Evolutionary conservation across 1,140 invertebrate genomes (phyloP), one percentile per base, ranked within the genome.

Genomic region (Caerostris extrusa): DNA sequence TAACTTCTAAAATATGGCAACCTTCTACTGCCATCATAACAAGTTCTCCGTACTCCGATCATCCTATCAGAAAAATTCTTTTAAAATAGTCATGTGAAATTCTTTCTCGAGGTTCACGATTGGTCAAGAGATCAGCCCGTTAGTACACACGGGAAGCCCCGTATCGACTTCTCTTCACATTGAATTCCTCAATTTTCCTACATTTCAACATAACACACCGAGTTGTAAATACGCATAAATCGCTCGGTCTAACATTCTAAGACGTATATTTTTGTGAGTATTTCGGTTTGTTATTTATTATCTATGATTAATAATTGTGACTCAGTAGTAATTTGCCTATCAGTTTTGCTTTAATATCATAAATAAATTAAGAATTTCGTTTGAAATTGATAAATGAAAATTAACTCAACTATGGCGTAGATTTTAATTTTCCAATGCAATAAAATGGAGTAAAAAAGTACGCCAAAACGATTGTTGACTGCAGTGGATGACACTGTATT

Each of bases 161-260:
- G 92, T 93, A 93, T 56, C 34, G 57, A 88, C 86, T 93, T 57
- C 85, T 93, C 67, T 93, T 82, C 12, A 57, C 60, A 81, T 53
- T 14, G 92, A 82, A 93, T 56, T 71, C 64, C 61, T 56, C 10
- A 67, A 93, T 77, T 93, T 89, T 89, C 85, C 53, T 55, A 60
- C 86, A 93, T 93, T 88, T 93, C 56, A 93, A 71, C 53, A 60
- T 77, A 88, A 82, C n/a, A 93, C 57, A 87, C 92, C 92, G 92
- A 93, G 92, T 88, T 93, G 92, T 93, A 93, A 93, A 93, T 93
- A 93, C 92, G 92, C 92, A 93, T 87, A n/a, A 89, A 93, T 88
- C 92, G 86, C 92, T 93, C 92, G 92, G 92, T 93, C 53, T 56
- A 55, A 61, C 67, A 88, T 60, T 58, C 57, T 53, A 57, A 88